Conservation (phyloP, 2,113 vertebrate genomes). For the Leptobrachium ailaonicum region DNA sequence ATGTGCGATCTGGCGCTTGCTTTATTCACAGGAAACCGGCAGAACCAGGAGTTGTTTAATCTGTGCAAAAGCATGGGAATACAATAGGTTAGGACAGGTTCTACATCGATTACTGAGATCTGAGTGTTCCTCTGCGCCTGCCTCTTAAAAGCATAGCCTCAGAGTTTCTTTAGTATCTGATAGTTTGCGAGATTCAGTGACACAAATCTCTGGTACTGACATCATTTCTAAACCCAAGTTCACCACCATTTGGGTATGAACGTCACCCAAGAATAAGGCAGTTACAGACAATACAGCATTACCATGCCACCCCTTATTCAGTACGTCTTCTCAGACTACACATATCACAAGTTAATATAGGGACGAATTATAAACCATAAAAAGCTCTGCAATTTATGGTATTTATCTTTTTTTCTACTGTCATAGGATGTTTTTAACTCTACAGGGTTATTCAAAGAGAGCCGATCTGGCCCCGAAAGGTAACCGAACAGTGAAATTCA, state of each 20-base stretch:
- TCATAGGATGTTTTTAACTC: too few relatives aligned
- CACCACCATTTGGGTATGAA: constrained; percentile 41
- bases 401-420: too few relatives aligned
- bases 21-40: constrained; percentile 16
- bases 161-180: constrained; percentile 25
- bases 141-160: constrained; percentile 1
- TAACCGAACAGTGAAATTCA: too few relatives aligned
- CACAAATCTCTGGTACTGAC: constrained; percentile 18
- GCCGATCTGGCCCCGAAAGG: too few relatives aligned
- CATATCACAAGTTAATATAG: not conserved
- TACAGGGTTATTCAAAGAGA: too few relatives aligned
- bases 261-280: constrained; percentile 39
- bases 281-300: constrained; percentile 46
- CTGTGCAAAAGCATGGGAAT: not conserved
- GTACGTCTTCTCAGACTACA: constrained; percentile 34
- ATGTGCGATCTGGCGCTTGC: constrained; percentile 26
- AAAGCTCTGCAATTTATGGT: too few relatives aligned
- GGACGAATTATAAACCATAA: too few relatives aligned
- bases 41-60: constrained; percentile 7
- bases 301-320: constrained; percentile 33
- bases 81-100: not conserved
- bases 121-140: constrained; percentile 6
- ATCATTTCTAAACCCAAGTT: constrained; percentile 41
- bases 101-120: constrained; percentile 4
- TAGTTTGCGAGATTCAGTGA: constrained; percentile 4